Base-by-base conservation (phyloP, 1,140 invertebrate genomes). In the Odontomachus brunneus region DNA sequence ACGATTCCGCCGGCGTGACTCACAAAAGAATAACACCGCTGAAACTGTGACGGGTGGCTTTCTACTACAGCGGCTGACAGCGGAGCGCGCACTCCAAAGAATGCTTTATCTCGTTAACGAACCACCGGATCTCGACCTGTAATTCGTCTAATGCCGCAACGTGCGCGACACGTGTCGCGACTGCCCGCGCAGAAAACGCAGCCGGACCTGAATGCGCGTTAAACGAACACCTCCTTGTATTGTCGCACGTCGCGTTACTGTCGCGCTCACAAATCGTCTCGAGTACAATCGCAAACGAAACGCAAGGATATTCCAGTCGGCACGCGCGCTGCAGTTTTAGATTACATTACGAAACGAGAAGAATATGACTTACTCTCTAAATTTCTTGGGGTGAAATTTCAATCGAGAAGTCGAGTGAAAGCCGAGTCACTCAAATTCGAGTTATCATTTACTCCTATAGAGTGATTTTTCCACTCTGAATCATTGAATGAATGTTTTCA, bases 171-270 rank as follows among this genome's bases (percentile, higher is more conserved):
- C 72, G 29, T 65, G 44, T 72, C 83, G 38, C n/a, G 11, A 60
- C 38, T 14, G 9, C 2, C 17, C 4, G 26, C 74, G 53, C 66
- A 78, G n/a, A n/a, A 87, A 85, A 62, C 51, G 26, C 49, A 60
- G 44, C 38, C 59, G 63, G 33, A 19, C 17, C 38, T 87, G 88
- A 89, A 89, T 89, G 29, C 75, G 48, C 75, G 53, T 89, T 89
- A 89, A 89, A 89, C 81, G 88, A 89, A 82, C 80, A 57, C 74
- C 63, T 88, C 84, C 78, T 65, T 83, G 81, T 51, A 62, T 83
- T 86, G 86, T 88, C 84, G 60, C 86, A 88, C 75, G 73, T 63
- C 17, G 48, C 38, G 63, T 83, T 83, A 74, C 5, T 33, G 24
- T 69, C 60, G 26, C 60, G 17, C 17, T 63, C n/a, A 38, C 29